phyloP scores from a whole-genome alignment of 2,888 invertebrate genomes.

The Drosophila sordidapex region DNA sequence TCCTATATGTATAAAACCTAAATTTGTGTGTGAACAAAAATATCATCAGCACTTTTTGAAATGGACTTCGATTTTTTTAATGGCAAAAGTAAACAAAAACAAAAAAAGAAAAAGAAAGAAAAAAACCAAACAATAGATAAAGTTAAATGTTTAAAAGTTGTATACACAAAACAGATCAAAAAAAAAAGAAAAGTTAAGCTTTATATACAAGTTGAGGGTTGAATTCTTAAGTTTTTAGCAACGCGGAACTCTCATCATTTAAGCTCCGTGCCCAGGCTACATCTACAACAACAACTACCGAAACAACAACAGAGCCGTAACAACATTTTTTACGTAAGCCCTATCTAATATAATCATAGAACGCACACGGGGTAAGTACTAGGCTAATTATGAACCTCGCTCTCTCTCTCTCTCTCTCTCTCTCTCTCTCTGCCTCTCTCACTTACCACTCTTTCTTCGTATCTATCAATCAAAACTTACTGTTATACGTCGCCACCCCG shows the following conservation, averaged over 20 bases:
- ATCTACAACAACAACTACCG: conserved; percentile 50
- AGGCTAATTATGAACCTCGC: conserved; percentile 70
- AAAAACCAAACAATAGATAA: conserved; percentile 34
- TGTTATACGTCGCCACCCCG: conserved; percentile 22
- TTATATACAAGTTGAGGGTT: conserved; percentile 81
- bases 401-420: conserved; percentile 20
- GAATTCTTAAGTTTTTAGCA: conserved; percentile 79
- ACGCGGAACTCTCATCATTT: conserved; percentile 64
- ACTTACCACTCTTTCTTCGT: conserved; percentile 21
- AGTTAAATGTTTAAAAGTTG: conserved; percentile 48
- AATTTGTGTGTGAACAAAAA: conserved; percentile 85
- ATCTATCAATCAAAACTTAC: conserved; percentile 23
- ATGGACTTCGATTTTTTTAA: conserved; percentile 85
- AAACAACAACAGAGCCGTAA: conserved; percentile 58
- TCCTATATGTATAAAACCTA: conserved; percentile 74
- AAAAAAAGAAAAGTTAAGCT: conserved; percentile 62
- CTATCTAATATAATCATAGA: conserved; percentile 61
- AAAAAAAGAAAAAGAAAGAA: conserved; percentile 35
- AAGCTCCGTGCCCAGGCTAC: conserved; percentile 60
- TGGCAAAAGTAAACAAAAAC: conserved; percentile 56
- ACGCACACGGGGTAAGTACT: conserved; percentile 68
- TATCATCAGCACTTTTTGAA: conserved; percentile 84
- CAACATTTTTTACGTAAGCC: conserved; percentile 69
- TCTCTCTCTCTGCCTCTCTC: conserved; percentile 11
- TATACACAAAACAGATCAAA: conserved; percentile 58